Conservation (phyloP, 2,888 invertebrate species). For the Tillus elongatus region DNA sequence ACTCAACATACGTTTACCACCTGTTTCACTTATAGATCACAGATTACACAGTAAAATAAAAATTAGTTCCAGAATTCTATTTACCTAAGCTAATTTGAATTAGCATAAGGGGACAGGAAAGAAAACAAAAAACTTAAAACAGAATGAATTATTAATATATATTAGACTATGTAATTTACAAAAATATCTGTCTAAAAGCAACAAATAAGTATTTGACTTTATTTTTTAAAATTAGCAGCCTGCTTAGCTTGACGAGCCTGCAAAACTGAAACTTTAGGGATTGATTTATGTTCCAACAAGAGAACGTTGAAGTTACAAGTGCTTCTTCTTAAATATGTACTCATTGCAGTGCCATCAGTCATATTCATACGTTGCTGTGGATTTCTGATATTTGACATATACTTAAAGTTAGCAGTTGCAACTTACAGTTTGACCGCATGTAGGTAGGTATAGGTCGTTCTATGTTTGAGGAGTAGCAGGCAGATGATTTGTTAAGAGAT, state of each 20-base stretch:
- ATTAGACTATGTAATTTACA: too few relatives aligned
- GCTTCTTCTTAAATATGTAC: slow-evolving; percentile 92
- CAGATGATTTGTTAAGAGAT: slow-evolving; percentile 82
- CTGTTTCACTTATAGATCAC: too few relatives aligned
- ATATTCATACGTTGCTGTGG: slow-evolving; percentile 51
- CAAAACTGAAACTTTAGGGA: slow-evolving; percentile 94
- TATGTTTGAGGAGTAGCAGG: slow-evolving; percentile 59
- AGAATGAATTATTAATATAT: too few relatives aligned
- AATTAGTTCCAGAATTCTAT: too few relatives aligned
- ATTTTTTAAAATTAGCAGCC: slow-evolving; percentile 53
- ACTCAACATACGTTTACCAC: too few relatives aligned
- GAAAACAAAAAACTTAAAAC: too few relatives aligned
- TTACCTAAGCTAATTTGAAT: too few relatives aligned
- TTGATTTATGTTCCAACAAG: slow-evolving; percentile 93
- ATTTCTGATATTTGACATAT: slow-evolving; percentile 85
- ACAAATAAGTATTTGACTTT: slow-evolving; percentile 43
- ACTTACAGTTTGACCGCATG: slow-evolving; percentile 58
- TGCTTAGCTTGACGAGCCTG: slow-evolving; percentile 96
- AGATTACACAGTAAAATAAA: too few relatives aligned
- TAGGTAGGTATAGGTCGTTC: slow-evolving; percentile 50
- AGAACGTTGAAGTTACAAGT: slow-evolving; percentile 92
- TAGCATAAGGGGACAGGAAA: too few relatives aligned
- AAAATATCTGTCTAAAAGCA: too few relatives aligned
- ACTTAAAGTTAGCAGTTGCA: slow-evolving; percentile 79
- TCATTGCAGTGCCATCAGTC: slow-evolving; percentile 50